These are phyloP conservation scores for Drepanosiphum platanoidis DNA, from an alignment of 2,888 invertebrate species.

Conservation along the genomic window DNA sequence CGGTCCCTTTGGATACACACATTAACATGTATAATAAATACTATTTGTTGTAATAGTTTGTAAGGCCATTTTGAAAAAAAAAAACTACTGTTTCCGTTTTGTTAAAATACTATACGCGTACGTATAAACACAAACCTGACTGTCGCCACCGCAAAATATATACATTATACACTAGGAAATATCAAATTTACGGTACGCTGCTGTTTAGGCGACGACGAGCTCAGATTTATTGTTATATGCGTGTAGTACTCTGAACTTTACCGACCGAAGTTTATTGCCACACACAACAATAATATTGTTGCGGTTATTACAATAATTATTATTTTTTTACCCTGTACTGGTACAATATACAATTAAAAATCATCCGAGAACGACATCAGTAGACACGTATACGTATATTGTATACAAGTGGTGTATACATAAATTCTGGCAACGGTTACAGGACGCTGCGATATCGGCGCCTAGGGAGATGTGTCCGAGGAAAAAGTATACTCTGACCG, in stretches of 20 bases:
- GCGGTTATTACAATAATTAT: background rate
- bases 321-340: background rate
- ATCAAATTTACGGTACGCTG: conserved; percentile 28
- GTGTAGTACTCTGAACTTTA: conserved; percentile 29
- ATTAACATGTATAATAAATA: background rate
- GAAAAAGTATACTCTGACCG: conserved; percentile 25
- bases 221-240: conserved; percentile 8
- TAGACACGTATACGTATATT: background rate
- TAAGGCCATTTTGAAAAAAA: conserved; percentile 47
- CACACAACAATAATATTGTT: background rate
- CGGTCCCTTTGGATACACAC: conserved; percentile 30
- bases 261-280: conserved; percentile 55
- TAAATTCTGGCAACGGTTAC: background rate
- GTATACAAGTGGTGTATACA: background rate
- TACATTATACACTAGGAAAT: background rate
- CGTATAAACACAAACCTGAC: background rate
- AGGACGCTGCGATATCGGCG: conserved; percentile 39
- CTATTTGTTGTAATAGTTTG: background rate
- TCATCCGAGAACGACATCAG: background rate
- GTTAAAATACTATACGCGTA: background rate
- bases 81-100: conserved; percentile 13
- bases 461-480: conserved; percentile 51
- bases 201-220: conserved; percentile 16
- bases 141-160: background rate
- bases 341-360: background rate